Conservation (phyloP, 2,888 invertebrate genomes). For the Serripes groenlandicus region DNA sequence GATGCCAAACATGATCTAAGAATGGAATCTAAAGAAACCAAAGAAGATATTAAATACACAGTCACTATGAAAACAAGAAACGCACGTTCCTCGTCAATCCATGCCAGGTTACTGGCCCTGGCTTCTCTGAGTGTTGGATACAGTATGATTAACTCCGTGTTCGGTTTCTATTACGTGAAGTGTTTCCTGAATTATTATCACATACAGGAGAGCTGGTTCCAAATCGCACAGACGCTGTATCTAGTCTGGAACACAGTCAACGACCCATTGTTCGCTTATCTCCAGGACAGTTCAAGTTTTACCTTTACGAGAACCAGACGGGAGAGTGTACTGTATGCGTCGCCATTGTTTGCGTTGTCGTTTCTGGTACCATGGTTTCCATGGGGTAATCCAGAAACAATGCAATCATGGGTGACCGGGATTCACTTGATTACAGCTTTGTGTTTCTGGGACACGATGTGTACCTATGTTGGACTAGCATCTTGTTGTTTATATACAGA, state of each 20-base stretch:
- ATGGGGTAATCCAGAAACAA: slow-evolving; percentile 60
- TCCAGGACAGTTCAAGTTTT: slow-evolving; percentile 80
- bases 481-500: slow-evolving; percentile 86
- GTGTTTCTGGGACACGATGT: slow-evolving; percentile 87
- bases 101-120: slow-evolving; percentile 73
- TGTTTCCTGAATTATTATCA: slow-evolving; percentile 86
- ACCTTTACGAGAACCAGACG: slow-evolving; percentile 84
- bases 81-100: slow-evolving; percentile 38
- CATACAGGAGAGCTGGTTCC: slow-evolving; percentile 86
- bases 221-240: slow-evolving; percentile 86
- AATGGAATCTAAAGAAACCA: no score
- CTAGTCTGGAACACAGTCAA: slow-evolving; percentile 87
- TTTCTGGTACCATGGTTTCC: slow-evolving; percentile 86
- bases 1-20: no score
- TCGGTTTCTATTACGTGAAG: slow-evolving; percentile 87
- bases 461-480: slow-evolving; percentile 86
- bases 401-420: slow-evolving; percentile 81
- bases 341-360: slow-evolving; percentile 85
- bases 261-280: slow-evolving; percentile 87
- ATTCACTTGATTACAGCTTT: slow-evolving; percentile 86
- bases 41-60: no score
- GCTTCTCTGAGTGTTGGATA: slow-evolving; percentile 76
- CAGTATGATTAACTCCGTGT: slow-evolving; percentile 82
- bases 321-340: slow-evolving; percentile 85
- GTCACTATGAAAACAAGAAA: no score